Percentiles rank a stretch among this genome's conserved stretches.
Conservation (phyloP, 2,888 invertebrate genomes). For the Chrysotoxum bicinctum region DNA sequence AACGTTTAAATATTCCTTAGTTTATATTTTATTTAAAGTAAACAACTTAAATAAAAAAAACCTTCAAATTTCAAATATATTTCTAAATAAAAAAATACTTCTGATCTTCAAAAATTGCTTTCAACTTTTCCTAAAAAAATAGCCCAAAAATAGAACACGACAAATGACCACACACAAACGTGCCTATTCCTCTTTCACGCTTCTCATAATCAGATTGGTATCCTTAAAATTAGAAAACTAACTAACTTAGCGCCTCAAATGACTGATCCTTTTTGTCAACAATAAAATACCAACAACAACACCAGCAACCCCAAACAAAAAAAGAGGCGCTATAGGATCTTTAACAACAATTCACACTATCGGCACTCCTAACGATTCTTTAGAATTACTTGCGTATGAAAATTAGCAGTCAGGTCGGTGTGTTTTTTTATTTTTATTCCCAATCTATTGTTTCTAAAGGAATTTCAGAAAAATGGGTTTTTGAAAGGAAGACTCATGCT, state of each 20-base stretch:
- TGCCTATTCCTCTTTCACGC: constrained; percentile 5
- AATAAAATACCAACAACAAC: constrained; percentile 7
- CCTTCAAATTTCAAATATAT: too few relatives aligned
- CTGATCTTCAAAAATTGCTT: too few relatives aligned
- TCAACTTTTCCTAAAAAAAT: too few relatives aligned
- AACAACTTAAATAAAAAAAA: too few relatives aligned
- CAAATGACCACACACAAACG: constrained; percentile 19
- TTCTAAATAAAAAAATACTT: too few relatives aligned
- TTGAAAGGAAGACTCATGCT: constrained; percentile 54
- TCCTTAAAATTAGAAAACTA: constrained; percentile 50
- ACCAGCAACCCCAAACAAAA: not conserved
- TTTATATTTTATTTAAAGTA: too few relatives aligned
- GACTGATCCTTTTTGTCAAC: constrained; percentile 24
- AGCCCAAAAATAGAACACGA: not conserved
- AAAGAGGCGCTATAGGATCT: constrained; percentile 54
- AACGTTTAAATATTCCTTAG: too few relatives aligned
- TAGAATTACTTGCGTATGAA: constrained; percentile 39
- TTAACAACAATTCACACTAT: constrained; percentile 40
- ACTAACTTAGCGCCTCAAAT: constrained; percentile 55
- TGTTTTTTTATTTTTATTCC: constrained; percentile 6
- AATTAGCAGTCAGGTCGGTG: constrained; percentile 47
- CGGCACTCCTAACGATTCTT: constrained; percentile 32
- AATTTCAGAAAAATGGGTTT: constrained; percentile 60
- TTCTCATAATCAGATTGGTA: constrained; percentile 48
- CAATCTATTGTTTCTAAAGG: constrained; percentile 47